Evolutionary conservation across 2,113 vertebrate genomes (phyloP).

Genomic region (Ursus arctos): DNA sequence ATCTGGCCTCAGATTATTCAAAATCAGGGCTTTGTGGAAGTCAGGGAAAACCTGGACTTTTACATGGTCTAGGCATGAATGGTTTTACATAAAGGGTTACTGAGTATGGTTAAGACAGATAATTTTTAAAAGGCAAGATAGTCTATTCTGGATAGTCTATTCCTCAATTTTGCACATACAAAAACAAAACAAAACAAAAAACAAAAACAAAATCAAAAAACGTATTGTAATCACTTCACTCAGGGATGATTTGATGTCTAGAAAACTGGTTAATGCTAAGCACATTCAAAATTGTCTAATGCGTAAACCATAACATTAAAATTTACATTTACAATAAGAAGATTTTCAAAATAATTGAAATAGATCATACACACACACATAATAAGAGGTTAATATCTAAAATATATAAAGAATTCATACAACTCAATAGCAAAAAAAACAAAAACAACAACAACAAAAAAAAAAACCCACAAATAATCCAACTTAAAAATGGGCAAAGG

Average conservation of each 20-base stretch:
- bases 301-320: not conserved
- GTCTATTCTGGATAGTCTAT: not conserved
- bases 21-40: conserved; percentile 24
- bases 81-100: not conserved
- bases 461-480: not conserved
- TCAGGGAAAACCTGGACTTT: not conserved
- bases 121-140: not conserved
- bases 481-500: not conserved
- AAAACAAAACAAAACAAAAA: not conserved
- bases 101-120: not conserved
- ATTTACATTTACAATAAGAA: not conserved
- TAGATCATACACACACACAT: not conserved
- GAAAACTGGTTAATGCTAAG: not conserved
- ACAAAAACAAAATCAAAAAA: not conserved
- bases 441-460: too few relatives aligned
- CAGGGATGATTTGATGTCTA: not conserved
- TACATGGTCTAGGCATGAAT: not conserved
- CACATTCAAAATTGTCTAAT: not conserved
- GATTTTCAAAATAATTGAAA: conserved; percentile 21
- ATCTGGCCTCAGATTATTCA: conserved; percentile 51
- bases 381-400: not conserved
- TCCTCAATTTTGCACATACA: not conserved
- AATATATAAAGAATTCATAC: not conserved
- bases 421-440: not conserved
- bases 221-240: conserved; percentile 9